phyloP scores from a whole-genome alignment of 2,797 vertebrate genomes.

The Steatocranus sp. region DNA sequence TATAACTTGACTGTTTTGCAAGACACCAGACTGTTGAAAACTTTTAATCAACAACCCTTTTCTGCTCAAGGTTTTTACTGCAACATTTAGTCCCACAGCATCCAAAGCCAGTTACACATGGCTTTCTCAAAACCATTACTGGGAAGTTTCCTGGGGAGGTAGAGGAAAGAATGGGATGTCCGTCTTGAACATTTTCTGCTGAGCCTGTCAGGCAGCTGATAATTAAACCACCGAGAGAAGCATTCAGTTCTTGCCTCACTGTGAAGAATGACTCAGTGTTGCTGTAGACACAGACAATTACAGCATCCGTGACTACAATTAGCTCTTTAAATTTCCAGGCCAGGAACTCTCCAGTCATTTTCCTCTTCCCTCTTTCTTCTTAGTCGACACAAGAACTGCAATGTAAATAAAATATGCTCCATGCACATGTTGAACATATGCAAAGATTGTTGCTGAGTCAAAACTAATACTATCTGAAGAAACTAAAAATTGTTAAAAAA shows the following conservation, averaged over 20 bases:
- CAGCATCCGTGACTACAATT: background rate
- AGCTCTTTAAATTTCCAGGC: background rate
- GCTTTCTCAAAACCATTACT: background rate
- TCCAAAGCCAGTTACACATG: background rate
- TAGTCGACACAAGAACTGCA: background rate
- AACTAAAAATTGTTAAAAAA: background rate
- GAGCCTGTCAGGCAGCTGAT: conserved; percentile 15
- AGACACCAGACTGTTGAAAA: background rate
- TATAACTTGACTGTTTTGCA: background rate
- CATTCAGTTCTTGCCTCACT: conserved; percentile 4
- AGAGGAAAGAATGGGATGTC: background rate
- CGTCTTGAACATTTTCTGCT: background rate
- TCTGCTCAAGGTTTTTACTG: background rate
- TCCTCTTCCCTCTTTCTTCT: background rate
- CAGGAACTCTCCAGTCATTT: background rate
- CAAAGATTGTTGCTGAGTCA: background rate
- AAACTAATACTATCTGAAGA: background rate
- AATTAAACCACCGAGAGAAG: conserved; percentile 24
- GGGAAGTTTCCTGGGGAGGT: background rate
- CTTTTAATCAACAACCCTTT: background rate
- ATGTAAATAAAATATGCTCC: background rate
- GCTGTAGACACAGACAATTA: background rate
- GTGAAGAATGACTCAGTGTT: conserved; percentile 1
- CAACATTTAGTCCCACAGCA: background rate
- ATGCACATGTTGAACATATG: background rate